Evolutionary conservation across 2,888 invertebrate genomes (phyloP).

Genomic region (Myopa testacea): DNA sequence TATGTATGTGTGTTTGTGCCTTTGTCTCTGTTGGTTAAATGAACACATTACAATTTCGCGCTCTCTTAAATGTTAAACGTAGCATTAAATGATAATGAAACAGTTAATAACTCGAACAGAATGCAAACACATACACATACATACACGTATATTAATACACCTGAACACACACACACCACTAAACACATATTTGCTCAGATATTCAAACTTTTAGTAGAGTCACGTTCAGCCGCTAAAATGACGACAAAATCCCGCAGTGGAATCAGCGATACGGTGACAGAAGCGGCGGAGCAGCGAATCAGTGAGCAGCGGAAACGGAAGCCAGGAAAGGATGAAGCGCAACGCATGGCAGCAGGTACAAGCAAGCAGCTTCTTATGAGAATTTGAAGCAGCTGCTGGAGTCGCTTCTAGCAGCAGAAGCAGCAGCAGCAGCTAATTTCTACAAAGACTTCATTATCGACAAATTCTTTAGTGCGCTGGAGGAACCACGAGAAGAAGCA

Average conservation of each 20-base stretch:
- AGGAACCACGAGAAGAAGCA: too few relatives aligned
- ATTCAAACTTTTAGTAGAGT: background rate
- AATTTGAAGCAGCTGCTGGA: constrained; percentile 10
- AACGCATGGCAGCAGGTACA: background rate
- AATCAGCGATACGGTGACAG: background rate
- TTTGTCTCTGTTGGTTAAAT: constrained; percentile 28
- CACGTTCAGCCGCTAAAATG: constrained; percentile 21
- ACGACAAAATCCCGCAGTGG: constrained; percentile 11
- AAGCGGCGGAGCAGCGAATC: background rate
- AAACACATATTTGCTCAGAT: background rate
- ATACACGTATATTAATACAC: background rate
- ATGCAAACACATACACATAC: background rate
- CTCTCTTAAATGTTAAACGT: constrained; percentile 45
- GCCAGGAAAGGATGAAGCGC: background rate
- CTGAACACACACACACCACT: background rate
- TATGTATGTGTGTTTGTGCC: background rate
- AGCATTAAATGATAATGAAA: constrained; percentile 45
- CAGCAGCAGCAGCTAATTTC: constrained; percentile 21
- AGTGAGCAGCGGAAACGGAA: background rate
- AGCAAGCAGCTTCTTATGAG: constrained; percentile 13
- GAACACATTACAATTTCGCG: constrained; percentile 45
- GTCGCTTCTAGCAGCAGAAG: background rate
- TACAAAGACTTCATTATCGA: constrained; percentile 30
- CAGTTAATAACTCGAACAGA: background rate
- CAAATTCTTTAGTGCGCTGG: constrained; percentile 8